Evolutionary conservation across 2,113 vertebrate genomes (phyloP), one percentile per base, ranked within the genome.

Genomic region (Polypterus bichir): DNA sequence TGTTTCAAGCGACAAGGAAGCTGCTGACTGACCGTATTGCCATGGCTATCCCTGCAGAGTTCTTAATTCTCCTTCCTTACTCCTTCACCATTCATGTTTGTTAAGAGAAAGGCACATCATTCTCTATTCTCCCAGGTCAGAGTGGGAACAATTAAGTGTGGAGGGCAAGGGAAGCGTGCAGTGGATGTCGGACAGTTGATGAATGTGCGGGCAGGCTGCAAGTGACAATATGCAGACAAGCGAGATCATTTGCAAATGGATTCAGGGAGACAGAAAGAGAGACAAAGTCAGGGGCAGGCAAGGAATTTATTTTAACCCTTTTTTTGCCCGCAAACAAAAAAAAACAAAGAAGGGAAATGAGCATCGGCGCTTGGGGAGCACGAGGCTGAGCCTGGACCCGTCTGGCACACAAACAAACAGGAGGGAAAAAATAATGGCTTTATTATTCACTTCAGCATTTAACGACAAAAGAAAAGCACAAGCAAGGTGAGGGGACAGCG

Each of bases 201-300:
- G 89, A 92, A 93, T 91, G 90, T 84, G 79, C 79, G 69, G 79
- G 86, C 82, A 77, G 81, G 74, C 86, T 70, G 83, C 80, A 68
- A 79, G 82, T 91, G 89, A 91, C 88, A 91, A 89, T 90, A 91
- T 91, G 90, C 88, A 90, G 88, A 91, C 86, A 89, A 88, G 88
- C 83, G 83, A 86, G 88, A 90, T 83, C 83, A 88, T 88, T 91
- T 92, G 86, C 88, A 91, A 90, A 88, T 88, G 81, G 88, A 83
- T 86, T 81, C 73, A 10, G 75, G 69, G 66, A 76, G 76, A 70
- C 68, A 70, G 68, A 68, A 77, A 78, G 78, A 77, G 71, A 64
- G 64, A 56, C 47, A 65, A 61, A 9, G 62, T 65, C 69, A 68
- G 66, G 69, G 62, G 65, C 49, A 61, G 59, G 53, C 51, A 49